Evolutionary conservation across 2,888 invertebrate genomes (phyloP).

Genomic region (Chrysolina americana): DNA sequence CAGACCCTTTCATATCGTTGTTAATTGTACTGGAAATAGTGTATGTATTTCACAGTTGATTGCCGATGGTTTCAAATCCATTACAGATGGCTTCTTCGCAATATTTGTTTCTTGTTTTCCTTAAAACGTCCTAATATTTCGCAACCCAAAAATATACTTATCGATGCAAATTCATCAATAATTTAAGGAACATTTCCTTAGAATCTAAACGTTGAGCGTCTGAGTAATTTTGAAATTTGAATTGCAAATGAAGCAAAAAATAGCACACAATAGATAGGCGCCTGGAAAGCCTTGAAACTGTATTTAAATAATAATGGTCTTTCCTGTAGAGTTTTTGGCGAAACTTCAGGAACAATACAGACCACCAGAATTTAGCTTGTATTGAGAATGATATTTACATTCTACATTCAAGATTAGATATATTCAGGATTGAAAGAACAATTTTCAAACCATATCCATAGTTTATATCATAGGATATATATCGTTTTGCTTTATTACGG

Average conservation of each 20-base stretch:
- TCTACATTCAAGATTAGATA: no score
- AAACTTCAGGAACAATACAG: not conserved
- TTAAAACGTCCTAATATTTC: not conserved
- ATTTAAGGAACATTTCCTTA: not conserved
- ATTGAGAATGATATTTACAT: no score
- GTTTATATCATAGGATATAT: no score
- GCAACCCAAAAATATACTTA: not conserved
- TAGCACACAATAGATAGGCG: constrained; percentile 8
- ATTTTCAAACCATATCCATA: no score
- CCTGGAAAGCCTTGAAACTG: constrained; percentile 13
- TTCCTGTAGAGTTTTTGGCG: not conserved
- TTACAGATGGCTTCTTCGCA: not conserved
- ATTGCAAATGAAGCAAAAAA: constrained; percentile 24
- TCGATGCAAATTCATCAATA: not conserved
- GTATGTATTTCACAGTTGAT: no score
- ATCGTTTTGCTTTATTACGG: no score
- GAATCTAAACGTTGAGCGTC: not conserved
- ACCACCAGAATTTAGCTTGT: not conserved
- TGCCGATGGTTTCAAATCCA: no score
- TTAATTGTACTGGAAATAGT: no score
- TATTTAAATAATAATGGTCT: not conserved
- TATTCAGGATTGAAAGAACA: no score
- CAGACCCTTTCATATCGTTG: no score
- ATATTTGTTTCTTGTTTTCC: not conserved
- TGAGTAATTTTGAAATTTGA: not conserved